Evolutionary conservation across 1,140 invertebrate genomes (phyloP), one percentile per base, ranked within the genome.

Genomic region (Littorina saxatilis): DNA sequence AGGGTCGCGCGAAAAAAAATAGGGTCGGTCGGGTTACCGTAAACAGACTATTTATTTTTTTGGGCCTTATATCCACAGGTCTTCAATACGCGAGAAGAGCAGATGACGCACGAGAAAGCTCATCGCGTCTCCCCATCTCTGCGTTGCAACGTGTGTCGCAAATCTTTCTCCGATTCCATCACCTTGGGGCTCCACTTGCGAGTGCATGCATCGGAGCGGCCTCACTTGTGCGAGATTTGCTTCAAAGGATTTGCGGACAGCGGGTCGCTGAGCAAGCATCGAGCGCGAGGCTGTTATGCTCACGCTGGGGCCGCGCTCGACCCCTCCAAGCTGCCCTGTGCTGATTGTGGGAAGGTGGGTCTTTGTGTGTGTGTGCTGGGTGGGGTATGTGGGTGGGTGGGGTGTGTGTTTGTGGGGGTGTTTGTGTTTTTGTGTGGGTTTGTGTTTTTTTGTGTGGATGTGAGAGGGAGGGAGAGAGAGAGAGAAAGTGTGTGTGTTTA

Each of bases 221-320:
- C 86, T 40, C 86, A 86, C 70, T 72, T 79, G 43, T 89, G 88
- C 77, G 79, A 80, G 11, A 77, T 83, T 39, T 89, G 88, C 80
- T 55, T 68, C 35, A 89, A 87, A 66, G 58, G 80, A 2, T 89
- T 89, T 70, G 80, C 85, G 11, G 79, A 83, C 32, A 74, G 72
- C 47, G 81, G 80, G 40, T 72, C 82, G 58, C 77, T 88, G 47
- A 83, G 74, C 74, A 76, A 81, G 40, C 88, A 88, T 79, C 70
- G 75, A 7, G 61, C 82, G 73, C 88, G 87, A 35, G 90, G 91
- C 72, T 99, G 88, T 92, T 98, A 97, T 9, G 97, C 99, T 91
- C 98, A 98, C 91, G 97, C 97, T 1, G 97, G 66, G 32, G 73
- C 52, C 1, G 82, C 81, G 29, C 23, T 58, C 17, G 74, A 85